Evolutionary conservation across 1,140 invertebrate species (phyloP), one percentile per base, ranked within the genome.

Genomic region (Kradibia gibbosae): DNA sequence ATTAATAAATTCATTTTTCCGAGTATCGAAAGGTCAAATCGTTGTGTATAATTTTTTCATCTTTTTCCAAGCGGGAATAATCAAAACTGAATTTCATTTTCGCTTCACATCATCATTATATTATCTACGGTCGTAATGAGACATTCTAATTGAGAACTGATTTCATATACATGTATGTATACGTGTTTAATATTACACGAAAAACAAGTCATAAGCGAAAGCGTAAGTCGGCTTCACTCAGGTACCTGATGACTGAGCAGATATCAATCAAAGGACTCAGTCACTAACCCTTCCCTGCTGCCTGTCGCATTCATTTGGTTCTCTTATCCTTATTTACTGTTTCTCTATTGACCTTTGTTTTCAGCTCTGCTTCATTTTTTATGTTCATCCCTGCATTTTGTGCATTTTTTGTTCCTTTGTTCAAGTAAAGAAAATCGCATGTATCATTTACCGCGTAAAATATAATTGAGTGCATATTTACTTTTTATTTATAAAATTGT

Each of bases 181-280:
- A 31, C 11, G n/a, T 42, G 28, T 8, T 10, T 15, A 25, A 45
- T 50, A 50, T 48, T 50, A n/a, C 60, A n/a, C 31, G 42, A 45
- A 65, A 77, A 65, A 65, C 60, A 36, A 76, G 36, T 60, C 39
- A 22, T 8, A 17, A 62, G 55, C 39, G 55, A 60, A 62, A 42
- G 22, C 39, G n/a, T 42, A 45, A 36, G 36, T 34, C 20, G 34
- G 75, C 42, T 48, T 48, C 11, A 42, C 74, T 62, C 67, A 79
- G 78, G 78, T 79, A 79, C 65, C 36, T 53, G 50, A 79, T 79
- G 78, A 79, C 67, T 79, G 36, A 5, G 78, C 78, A 72, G 28
- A 57, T 48, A 71, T 79, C 67, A 48, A 36, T 22, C n/a, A 78
- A 78, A 78, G 76, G 74, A 55, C 74, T 62, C 72, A 74, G 72